These are phyloP conservation scores for Eilema sororculum DNA, from an alignment of 2,888 invertebrate genomes.

Conservation along the genomic window DNA sequence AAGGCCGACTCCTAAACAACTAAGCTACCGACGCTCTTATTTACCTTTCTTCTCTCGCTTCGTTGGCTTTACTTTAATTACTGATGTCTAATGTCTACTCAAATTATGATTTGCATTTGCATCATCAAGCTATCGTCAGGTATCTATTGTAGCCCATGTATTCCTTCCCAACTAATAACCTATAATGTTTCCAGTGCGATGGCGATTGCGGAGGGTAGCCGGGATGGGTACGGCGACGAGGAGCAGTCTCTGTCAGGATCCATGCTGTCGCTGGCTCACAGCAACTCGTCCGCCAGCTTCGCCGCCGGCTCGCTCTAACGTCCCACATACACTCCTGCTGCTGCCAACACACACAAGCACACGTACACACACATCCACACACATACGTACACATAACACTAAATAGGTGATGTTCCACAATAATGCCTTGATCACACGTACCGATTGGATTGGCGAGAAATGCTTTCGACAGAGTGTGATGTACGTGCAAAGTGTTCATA, in stretches of 20 bases:
- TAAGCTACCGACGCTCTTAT: no score
- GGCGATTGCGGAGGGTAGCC: constrained; percentile 96
- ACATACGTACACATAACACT: background rate
- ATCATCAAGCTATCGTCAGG: no score
- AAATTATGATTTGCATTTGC: no score
- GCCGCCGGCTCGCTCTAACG: constrained; percentile 92
- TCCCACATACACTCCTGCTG: constrained; percentile 39
- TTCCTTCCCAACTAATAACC: background rate
- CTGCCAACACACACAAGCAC: constrained; percentile 36
- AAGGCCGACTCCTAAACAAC: no score
- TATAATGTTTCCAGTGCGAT: constrained; percentile 91
- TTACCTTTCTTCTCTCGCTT: no score
- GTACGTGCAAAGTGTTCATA: no score
- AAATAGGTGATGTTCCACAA: background rate
- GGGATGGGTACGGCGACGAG: constrained; percentile 95
- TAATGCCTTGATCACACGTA: background rate
- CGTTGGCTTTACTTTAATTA: no score
- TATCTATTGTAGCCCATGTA: no score
- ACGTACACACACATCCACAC: background rate
- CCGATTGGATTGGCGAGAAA: no score
- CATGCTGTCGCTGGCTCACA: constrained; percentile 97
- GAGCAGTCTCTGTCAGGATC: constrained; percentile 97
- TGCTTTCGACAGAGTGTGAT: no score
- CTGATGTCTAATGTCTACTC: no score
- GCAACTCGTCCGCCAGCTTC: constrained; percentile 97